Conservation (phyloP, 1,140 invertebrate species). For the Drosophila malerkotliana region DNA sequence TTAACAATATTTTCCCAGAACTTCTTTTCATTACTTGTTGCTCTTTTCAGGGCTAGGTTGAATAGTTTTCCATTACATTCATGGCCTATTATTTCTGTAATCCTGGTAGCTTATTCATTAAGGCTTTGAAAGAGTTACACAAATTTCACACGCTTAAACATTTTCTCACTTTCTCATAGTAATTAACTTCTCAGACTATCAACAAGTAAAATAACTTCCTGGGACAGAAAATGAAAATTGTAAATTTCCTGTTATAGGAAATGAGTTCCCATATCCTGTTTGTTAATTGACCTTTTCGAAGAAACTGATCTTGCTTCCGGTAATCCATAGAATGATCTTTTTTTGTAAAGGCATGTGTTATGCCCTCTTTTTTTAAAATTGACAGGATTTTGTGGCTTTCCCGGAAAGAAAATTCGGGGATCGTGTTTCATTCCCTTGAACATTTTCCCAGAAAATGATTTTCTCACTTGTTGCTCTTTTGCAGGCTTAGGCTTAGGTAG, state of each 20-base stretch:
- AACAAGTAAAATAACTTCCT: neutral
- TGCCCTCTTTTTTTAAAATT: too few species aligned
- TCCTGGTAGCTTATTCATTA: constrained; percentile 10
- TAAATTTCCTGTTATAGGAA: too few species aligned
- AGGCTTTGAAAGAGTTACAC: constrained; percentile 6
- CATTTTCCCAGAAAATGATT: too few species aligned
- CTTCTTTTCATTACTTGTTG: neutral
- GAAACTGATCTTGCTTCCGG: too few species aligned
- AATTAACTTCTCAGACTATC: constrained; percentile 17
- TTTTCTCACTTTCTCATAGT: constrained; percentile 25
- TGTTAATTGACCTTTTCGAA: too few species aligned
- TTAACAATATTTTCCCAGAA: constrained; percentile 2
- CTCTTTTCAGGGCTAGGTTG: neutral
- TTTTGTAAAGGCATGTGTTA: too few species aligned
- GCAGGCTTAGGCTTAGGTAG: neutral
- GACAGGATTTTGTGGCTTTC: too few species aligned
- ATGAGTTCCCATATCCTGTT: too few species aligned
- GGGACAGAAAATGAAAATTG: too few species aligned
- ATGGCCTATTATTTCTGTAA: constrained; percentile 8
- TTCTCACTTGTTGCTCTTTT: neutral
- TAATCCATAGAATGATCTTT: too few species aligned
- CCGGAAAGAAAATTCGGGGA: neutral
- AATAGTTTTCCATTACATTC: too few species aligned
- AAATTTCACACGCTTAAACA: constrained; percentile 8
- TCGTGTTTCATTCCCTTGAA: neutral